Percentiles rank a stretch among this genome's conserved stretches.
Evolutionary conservation across 1,140 invertebrate genomes (phyloP).

Genomic region (Aphaenogaster ashmeadi): DNA sequence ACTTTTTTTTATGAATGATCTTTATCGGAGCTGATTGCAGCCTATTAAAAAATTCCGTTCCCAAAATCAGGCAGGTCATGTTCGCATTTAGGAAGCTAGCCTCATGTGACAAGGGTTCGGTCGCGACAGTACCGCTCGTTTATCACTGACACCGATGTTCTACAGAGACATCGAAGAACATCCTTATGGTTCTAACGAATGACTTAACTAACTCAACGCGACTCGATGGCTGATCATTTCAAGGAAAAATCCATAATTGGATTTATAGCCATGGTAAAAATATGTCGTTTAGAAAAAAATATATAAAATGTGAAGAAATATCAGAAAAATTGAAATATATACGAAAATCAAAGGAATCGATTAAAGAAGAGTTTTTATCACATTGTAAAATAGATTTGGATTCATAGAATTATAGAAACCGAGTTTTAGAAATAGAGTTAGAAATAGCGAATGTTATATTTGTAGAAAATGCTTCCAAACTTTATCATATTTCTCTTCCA

Average conservation of each 20-base stretch:
- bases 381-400: not conserved
- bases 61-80: conserved; percentile 82
- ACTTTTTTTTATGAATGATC: conserved; percentile 37
- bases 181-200: conserved; percentile 81
- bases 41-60: conserved; percentile 84
- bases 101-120: conserved; percentile 81
- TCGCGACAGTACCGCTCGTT: conserved; percentile 81
- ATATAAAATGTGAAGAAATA: too few relatives aligned
- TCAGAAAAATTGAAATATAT: not conserved
- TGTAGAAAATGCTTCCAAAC: not conserved
- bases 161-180: conserved; percentile 72
- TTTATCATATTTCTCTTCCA: not conserved
- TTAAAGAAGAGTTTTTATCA: not conserved
- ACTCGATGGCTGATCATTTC: conserved; percentile 43
- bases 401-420: not conserved
- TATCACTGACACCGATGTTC: conserved; percentile 83
- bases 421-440: not conserved
- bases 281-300: not conserved
- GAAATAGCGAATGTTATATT: not conserved
- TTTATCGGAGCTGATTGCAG: conserved; percentile 70
- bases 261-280: not conserved
- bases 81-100: conserved; percentile 60
- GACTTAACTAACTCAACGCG: conserved; percentile 80
- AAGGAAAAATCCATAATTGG: conserved; percentile 39
- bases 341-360: not conserved